Conservation (phyloP, 2,888 invertebrate species). For the Cataglyphis rosenhaueri region DNA sequence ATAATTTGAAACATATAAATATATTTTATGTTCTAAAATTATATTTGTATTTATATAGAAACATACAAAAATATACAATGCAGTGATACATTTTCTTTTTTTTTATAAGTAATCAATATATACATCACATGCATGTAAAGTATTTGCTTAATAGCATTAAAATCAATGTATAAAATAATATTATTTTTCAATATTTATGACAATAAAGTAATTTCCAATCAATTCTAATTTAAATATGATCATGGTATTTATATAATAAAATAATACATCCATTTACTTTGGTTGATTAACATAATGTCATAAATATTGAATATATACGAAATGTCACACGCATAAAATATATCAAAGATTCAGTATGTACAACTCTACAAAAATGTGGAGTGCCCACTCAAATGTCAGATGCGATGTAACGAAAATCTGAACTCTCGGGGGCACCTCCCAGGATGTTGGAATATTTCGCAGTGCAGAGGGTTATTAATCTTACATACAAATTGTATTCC, state of each 20-base stretch:
- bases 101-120: not conserved
- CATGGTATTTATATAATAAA: not conserved
- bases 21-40: not conserved
- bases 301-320: constrained; percentile 8
- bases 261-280: not conserved
- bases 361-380: no score
- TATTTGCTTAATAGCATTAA: constrained; percentile 22
- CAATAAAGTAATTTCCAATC: not conserved
- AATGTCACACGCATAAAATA: not conserved
- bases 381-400: not conserved
- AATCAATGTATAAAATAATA: not conserved
- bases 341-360: not conserved
- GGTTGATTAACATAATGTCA: not conserved
- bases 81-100: not conserved
- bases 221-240: not conserved
- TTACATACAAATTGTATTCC: constrained; percentile 58
- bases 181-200: not conserved
- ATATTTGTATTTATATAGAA: not conserved
- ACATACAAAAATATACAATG: not conserved
- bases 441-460: constrained; percentile 75
- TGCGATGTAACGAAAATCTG: constrained; percentile 54
- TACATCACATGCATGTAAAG: not conserved
- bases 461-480: constrained; percentile 60
- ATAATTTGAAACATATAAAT: not conserved
- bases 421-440: constrained; percentile 77